phyloP scores from a whole-genome alignment of 2,888 invertebrate species.

The Cyaniris semiargus region DNA sequence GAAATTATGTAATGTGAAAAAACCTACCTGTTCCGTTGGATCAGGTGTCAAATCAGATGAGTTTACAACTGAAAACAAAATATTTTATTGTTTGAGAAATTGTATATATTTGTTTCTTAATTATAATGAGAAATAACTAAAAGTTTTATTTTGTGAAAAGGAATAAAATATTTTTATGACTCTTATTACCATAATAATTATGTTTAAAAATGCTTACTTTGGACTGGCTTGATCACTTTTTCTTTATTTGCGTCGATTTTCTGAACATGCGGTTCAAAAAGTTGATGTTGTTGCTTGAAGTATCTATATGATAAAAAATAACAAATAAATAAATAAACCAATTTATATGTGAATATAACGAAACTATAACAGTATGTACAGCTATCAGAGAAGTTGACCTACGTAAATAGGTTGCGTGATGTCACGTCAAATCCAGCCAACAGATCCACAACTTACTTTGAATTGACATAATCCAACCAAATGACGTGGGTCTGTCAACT shows the following conservation, averaged over 20 bases:
- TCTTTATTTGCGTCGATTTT: slow-evolving; percentile 48
- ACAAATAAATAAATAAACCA: not conserved
- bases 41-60: not conserved
- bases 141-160: not conserved
- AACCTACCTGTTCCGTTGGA: slow-evolving; percentile 15
- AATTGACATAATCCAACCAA: no score
- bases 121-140: not conserved
- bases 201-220: slow-evolving; percentile 49
- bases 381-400: no score
- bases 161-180: no score
- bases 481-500: no score
- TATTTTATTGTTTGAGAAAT: not conserved
- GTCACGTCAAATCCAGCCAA: no score
- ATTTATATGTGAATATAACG: no score
- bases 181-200: not conserved
- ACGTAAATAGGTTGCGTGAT: no score
- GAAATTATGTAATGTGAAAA: no score
- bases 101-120: not conserved
- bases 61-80: slow-evolving; percentile 22
- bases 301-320: slow-evolving; percentile 48
- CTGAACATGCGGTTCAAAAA: slow-evolving; percentile 54
- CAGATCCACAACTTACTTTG: no score
- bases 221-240: slow-evolving; percentile 43
- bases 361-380: no score
- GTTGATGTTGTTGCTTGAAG: slow-evolving; percentile 64